Conservation (phyloP, 2,888 invertebrate genomes). For the Tenodera sinensis region DNA sequence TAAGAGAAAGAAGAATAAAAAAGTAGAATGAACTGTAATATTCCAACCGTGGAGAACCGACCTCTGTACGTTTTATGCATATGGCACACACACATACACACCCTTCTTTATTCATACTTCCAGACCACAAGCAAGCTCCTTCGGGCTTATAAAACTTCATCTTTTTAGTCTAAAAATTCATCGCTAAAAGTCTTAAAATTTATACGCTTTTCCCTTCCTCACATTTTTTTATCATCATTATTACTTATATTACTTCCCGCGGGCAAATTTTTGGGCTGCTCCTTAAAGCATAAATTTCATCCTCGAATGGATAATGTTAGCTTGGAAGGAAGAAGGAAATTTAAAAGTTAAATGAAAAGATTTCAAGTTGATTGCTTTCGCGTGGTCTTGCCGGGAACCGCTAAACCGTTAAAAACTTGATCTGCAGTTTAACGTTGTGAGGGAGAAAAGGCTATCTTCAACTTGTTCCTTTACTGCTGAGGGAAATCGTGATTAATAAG, state of each 20-base stretch:
- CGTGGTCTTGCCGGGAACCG: neutral
- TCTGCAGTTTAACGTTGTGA: neutral
- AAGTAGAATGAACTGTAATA: neutral
- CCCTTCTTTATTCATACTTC: neutral
- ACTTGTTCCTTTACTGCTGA: neutral
- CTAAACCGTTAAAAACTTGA: neutral
- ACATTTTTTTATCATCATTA: neutral
- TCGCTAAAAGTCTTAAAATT: neutral
- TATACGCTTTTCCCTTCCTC: neutral
- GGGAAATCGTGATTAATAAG: neutral
- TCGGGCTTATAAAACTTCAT: neutral
- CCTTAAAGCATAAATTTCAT: conserved; percentile 5
- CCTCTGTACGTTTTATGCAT: neutral
- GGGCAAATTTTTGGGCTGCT: neutral
- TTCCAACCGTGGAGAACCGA: neutral
- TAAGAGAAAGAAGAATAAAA: neutral
- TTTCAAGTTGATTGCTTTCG: neutral
- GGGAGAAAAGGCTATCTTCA: neutral
- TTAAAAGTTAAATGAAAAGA: conserved; percentile 15
- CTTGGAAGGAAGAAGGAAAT: neutral
- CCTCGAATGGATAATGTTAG: neutral
- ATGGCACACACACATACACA: neutral
- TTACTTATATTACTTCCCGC: neutral
- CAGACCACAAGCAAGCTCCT: neutral
- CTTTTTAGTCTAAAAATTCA: conserved; percentile 6